phyloP scores from a whole-genome alignment of 2,113 vertebrate species.

The Tauraco erythrolophus region DNA sequence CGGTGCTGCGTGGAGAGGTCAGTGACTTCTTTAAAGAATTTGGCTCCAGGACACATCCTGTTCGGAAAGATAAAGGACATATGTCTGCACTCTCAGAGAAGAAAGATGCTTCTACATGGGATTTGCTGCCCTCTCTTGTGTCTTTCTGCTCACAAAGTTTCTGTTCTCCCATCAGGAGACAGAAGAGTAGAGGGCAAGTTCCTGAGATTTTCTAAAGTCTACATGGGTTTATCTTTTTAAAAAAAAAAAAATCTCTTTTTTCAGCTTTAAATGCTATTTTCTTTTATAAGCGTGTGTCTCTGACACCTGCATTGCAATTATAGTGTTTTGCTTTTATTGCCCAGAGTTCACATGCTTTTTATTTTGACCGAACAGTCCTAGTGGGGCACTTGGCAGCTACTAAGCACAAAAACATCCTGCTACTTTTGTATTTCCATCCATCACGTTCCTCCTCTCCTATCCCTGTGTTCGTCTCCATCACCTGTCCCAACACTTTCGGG shows the following conservation, averaged over 20 bases:
- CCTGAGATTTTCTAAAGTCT: background rate
- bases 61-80: background rate
- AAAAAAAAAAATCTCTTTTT: background rate
- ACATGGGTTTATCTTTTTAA: background rate
- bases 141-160: background rate
- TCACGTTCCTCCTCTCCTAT: background rate
- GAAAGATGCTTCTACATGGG: background rate
- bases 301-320: background rate
- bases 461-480: background rate
- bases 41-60: background rate
- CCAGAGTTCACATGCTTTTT: background rate
- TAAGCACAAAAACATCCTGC: background rate
- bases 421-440: background rate
- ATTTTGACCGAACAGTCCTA: background rate
- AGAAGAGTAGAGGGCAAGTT: background rate
- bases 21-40: background rate
- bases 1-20: accelerated
- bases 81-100: background rate
- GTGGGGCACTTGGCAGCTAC: background rate
- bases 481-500: background rate
- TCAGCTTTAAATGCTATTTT: background rate
- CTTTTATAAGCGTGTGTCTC: background rate
- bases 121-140: background rate
- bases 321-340: background rate
- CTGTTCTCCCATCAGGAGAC: background rate